Conservation (phyloP, 2,797 vertebrate species). For the Chelonia mydas region DNA sequence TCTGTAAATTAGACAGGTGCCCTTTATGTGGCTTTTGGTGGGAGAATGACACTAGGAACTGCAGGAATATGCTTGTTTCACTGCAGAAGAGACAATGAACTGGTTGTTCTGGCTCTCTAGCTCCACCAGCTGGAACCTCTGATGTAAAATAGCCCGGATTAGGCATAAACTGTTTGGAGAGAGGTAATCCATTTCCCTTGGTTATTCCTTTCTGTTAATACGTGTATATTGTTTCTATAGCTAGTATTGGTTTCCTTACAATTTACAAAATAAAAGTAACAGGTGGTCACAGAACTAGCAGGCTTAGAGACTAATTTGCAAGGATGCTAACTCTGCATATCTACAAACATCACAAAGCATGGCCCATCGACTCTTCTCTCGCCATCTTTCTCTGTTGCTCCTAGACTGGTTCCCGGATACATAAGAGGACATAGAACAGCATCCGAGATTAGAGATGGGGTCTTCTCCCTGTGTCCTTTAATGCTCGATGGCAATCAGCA, state of each 20-base stretch:
- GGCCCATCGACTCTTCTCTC: rapidly evolving
- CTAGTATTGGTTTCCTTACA: background rate
- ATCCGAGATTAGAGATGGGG: background rate
- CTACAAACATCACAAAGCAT: background rate
- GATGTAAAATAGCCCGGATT: background rate
- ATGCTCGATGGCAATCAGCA: conserved; percentile 8
- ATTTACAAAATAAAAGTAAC: background rate
- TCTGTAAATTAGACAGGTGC: no score
- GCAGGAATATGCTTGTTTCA: background rate
- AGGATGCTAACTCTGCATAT: background rate
- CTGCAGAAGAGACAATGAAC: background rate
- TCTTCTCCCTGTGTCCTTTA: background rate
- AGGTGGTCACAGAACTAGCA: background rate
- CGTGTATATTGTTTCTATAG: background rate
- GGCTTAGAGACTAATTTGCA: background rate
- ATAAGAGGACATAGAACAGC: background rate
- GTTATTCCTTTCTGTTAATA: background rate
- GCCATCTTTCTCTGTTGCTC: background rate
- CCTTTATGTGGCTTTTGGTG: no score
- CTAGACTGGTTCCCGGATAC: background rate
- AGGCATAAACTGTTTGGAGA: background rate
- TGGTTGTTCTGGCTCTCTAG: background rate
- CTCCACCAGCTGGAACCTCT: background rate
- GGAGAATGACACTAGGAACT: background rate
- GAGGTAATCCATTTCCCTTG: background rate